Conservation (phyloP, 1,140 invertebrate genomes). For the Cydia splendana region DNA sequence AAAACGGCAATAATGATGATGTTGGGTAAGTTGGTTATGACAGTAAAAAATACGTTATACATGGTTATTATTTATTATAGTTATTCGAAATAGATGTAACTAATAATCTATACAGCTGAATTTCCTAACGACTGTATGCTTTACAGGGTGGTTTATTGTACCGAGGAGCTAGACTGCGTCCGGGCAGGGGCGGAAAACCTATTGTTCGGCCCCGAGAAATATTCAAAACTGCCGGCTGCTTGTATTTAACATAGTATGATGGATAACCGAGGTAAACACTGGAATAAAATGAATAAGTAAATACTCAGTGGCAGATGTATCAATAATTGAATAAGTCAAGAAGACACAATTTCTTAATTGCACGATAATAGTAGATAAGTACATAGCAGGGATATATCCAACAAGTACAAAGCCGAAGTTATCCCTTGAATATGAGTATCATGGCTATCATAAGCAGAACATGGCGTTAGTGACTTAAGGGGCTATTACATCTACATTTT, state of each 20-base stretch:
- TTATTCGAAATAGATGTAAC: background rate
- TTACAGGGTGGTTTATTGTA: slow-evolving; percentile 55
- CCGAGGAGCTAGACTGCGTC: slow-evolving; percentile 68
- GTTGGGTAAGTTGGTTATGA: no score
- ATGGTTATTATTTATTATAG: background rate
- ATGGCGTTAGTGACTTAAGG: background rate
- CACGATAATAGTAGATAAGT: no score
- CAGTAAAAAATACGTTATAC: background rate
- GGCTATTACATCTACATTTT: background rate
- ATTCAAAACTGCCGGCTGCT: slow-evolving; percentile 75
- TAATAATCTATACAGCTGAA: background rate
- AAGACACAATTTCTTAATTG: no score
- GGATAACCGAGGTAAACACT: slow-evolving; percentile 78
- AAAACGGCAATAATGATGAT: no score
- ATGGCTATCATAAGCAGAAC: no score
- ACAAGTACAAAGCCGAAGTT: no score
- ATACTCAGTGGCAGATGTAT: no score
- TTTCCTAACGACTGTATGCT: slow-evolving; percentile 37
- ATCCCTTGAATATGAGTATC: background rate
- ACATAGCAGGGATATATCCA: no score
- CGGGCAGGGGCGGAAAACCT: slow-evolving; percentile 67
- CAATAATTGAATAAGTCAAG: no score
- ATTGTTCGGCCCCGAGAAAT: slow-evolving; percentile 64
- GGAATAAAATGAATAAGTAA: slow-evolving; percentile 40
- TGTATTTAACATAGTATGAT: slow-evolving; percentile 76